These are phyloP conservation scores for Muscidifurax raptorellus DNA, from an alignment of 1,140 invertebrate species.

Conservation along the genomic window DNA sequence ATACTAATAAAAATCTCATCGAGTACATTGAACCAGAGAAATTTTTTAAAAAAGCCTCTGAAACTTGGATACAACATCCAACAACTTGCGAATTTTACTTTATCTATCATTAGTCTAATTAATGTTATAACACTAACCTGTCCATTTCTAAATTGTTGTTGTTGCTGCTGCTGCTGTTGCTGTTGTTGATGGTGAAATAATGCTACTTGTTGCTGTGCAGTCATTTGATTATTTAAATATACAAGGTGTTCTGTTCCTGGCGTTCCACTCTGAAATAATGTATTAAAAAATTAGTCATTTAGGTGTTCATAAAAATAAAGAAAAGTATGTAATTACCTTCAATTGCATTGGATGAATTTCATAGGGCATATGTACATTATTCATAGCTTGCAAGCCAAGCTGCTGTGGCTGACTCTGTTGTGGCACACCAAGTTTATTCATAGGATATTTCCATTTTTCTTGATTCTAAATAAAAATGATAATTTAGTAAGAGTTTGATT, in stretches of 20 bases:
- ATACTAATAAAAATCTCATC: no score
- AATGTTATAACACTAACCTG: slow-evolving; percentile 63
- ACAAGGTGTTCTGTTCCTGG: slow-evolving; percentile 81
- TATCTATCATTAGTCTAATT: background rate
- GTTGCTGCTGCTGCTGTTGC: slow-evolving; percentile 80
- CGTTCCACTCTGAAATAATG: slow-evolving; percentile 76
- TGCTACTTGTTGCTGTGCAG: slow-evolving; percentile 78
- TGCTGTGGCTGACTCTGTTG: slow-evolving; percentile 77
- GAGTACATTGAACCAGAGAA: background rate
- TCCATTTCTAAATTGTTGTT: slow-evolving; percentile 75
- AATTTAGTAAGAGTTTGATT: background rate
- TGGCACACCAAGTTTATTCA: slow-evolving; percentile 75
- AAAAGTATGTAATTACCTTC: slow-evolving; percentile 71
- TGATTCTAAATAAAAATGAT: slow-evolving; percentile 78
- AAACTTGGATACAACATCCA: background rate
- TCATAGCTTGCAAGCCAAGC: slow-evolving; percentile 74
- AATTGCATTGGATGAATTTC: slow-evolving; percentile 78
- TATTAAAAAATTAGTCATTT: background rate
- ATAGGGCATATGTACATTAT: slow-evolving; percentile 77
- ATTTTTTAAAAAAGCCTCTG: background rate
- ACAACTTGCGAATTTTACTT: background rate
- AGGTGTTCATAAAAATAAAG: background rate
- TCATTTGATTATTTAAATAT: slow-evolving; percentile 81
- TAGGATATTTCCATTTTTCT: slow-evolving; percentile 83
- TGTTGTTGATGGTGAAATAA: slow-evolving; percentile 80